Evolutionary conservation across 2,797 vertebrate genomes (phyloP), one percentile per base, ranked within the genome.

Genomic region (Ispidina picta): DNA sequence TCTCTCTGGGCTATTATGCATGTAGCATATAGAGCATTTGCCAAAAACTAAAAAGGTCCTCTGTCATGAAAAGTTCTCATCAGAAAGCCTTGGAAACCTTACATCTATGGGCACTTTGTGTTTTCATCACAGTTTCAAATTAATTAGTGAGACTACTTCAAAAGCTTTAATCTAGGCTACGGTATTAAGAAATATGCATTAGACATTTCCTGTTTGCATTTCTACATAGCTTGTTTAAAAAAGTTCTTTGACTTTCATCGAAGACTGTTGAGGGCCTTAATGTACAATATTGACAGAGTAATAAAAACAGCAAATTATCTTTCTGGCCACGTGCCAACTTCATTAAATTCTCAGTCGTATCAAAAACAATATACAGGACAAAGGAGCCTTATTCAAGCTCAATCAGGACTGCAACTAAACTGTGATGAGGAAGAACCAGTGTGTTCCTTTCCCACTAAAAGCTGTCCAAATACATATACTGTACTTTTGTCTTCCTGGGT

Each of bases 281-380:
- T 97, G 97, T 82, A 94, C 89, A 93, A 96, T 97, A 98, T 97
- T 97, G 97, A 98, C 97, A 97, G 94, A 97, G 94, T 97, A 97
- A 98, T 97, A 98, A 97, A 97, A 98, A 97, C 94, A 97, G 94
- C 78, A 97, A 97, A 98, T 98, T 97, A 97, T 96, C 69, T 94
- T 97, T 95, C 95, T 96, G 97, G 95, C 91, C 39, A 26, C 84
- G 35, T 93, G 95, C 97, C 98, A 98, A 90, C 88, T 97, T 97
- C 96, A 97, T 98, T 97, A 97, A 96, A 96, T 95, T 96, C 93
- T 85, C 86, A 91, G 86, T 89, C 85, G 90, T 95, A 89, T 94
- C 58, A 81, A 79, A 96, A 97, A 90, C 70, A 96, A 96, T 93
- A 95, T 82, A 16, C 15, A 92, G 52, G 65, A 72, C 29, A 92